Evolutionary conservation across 2,113 vertebrate genomes (phyloP).

Genomic region (Puffinus mauretanicus): DNA sequence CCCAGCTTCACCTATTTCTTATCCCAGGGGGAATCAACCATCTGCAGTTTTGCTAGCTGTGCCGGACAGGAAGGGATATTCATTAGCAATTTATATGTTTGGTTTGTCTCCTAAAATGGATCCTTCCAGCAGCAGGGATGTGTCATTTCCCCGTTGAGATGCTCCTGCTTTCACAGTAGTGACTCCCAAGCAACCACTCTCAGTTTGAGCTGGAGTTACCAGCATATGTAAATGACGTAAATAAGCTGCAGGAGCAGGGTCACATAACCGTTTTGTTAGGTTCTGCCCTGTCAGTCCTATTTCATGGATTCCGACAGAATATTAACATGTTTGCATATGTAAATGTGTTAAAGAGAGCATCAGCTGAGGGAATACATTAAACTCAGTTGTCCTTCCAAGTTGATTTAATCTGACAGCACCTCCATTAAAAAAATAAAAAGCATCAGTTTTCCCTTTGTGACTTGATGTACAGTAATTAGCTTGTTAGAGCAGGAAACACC

Average conservation of each 20-base stretch:
- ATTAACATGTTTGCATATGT: constrained; percentile 63
- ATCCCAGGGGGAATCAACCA: constrained; percentile 25
- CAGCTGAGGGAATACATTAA: constrained; percentile 61
- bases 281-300: constrained; percentile 40
- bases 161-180: neutral
- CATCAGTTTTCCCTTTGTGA: constrained; percentile 69
- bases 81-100: constrained; percentile 40
- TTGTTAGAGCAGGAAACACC: constrained; percentile 72
- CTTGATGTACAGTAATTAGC: constrained; percentile 72
- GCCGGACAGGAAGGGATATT: constrained; percentile 4
- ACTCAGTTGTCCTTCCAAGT: neutral
- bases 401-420: constrained; percentile 68
- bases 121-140: constrained; percentile 20
- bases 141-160: constrained; percentile 27
- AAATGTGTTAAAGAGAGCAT: constrained; percentile 57
- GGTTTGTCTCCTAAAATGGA: constrained; percentile 29
- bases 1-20: constrained; percentile 22
- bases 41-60: constrained; percentile 25
- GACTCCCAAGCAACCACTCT: neutral
- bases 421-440: constrained; percentile 72
- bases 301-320: neutral
- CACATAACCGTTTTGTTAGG: neutral
- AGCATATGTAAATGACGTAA: neutral
- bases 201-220: neutral
- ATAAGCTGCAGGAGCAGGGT: neutral